Base-by-base conservation (phyloP, 2,888 invertebrate species). In the Bhutanitis thaidina region DNA sequence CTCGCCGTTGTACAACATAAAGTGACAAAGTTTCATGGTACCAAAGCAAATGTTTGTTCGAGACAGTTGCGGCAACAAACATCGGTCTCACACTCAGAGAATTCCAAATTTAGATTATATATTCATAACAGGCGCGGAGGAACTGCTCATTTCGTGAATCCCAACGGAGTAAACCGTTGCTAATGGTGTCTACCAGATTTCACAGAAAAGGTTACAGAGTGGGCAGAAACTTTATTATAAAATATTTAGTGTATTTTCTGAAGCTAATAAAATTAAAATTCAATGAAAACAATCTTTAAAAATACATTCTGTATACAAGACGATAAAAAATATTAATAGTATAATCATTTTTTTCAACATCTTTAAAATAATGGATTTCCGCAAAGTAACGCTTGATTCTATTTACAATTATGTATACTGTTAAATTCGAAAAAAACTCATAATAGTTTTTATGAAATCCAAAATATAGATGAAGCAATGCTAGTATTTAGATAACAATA, bases 81-180 rank as follows among this genome's bases (percentile, higher is more conserved):
- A 89, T 81, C 71, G 78, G 72, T 77, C 78, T 80, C 76, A 77
- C 84, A 80, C 86, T 82, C 77, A 53, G 77, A 78, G 89, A 90
- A 90, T 90, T 78, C 77, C 77, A 85, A 90, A 88, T 88, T 80
- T 80, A 76, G 72, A 83, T 90, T 86, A 85, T 71, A 86, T 81
- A 90, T 90, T 90, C 88, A 89, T 90, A 89, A 84, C 84, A 84
- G 80, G 77, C 77, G 66, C 73, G 65, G 69, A 63, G 77, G 71
- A 74, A 77, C 76, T 77, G 77, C 72, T 80, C 77, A 76, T 83
- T 85, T 78, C 67, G 79, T 75, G 74, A 81, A 80, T 79, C 78
- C 71, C 74, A 70, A 58, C 64, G 68, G 72, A 69, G 67, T 34
- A 67, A 65, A 77, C 80, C 74, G 77, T 77, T 74, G 71, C 62